phyloP scores from a whole-genome alignment of 2,113 vertebrate species.

The Myiozetetes cayanensis region DNA sequence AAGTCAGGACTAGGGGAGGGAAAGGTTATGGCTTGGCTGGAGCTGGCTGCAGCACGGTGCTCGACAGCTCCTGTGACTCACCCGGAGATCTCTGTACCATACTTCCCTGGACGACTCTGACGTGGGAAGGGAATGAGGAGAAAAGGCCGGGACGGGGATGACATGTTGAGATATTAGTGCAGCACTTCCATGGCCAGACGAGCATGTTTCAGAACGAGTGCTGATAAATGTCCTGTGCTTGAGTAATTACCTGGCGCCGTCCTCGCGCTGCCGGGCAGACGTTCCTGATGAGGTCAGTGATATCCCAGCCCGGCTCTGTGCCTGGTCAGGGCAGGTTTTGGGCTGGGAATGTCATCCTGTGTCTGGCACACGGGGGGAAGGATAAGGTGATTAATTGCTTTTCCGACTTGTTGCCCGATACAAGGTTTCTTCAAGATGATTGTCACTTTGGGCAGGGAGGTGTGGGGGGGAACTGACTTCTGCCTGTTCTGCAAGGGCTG shows the following conservation, averaged over 20 bases:
- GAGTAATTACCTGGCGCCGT: conserved; percentile 53
- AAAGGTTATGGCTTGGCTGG: neutral
- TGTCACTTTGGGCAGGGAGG: neutral
- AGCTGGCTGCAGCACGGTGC: neutral
- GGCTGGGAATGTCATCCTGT: neutral
- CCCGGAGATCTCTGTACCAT: neutral
- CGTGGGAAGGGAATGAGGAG: neutral
- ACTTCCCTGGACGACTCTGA: neutral
- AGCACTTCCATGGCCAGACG: neutral
- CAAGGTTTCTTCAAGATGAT: neutral
- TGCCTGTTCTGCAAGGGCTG: neutral
- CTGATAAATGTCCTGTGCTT: conserved; percentile 46
- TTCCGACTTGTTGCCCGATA: neutral
- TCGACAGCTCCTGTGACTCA: conserved; percentile 43
- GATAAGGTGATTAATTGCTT: neutral
- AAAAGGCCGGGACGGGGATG: neutral
- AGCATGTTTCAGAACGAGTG: conserved; percentile 14
- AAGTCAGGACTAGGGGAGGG: neutral
- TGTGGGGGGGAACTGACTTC: neutral
- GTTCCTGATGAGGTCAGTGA: conserved; percentile 38
- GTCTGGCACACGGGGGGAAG: neutral
- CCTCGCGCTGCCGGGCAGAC: neutral
- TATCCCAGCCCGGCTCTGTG: neutral
- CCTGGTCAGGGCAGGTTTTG: neutral
- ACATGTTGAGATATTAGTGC: conserved; percentile 30